A percentile compares a stretch with the other conserved stretches of the same genome.
phyloP scores from a whole-genome alignment of 2,888 invertebrate genomes.

The Pollenia labialis region DNA sequence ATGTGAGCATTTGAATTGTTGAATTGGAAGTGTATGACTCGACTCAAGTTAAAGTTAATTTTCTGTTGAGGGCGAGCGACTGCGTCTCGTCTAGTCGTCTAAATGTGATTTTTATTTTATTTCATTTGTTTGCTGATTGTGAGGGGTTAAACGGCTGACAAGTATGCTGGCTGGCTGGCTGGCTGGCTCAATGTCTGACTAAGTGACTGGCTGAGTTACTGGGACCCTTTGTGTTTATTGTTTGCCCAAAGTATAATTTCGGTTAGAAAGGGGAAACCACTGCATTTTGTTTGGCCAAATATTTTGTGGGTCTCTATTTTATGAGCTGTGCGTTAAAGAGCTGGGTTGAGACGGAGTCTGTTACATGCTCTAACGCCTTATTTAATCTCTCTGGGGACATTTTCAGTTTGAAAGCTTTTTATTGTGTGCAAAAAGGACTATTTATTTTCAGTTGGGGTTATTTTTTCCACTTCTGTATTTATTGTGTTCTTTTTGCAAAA shows the following conservation, averaged over 20 bases:
- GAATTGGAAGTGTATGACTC: constrained; percentile 50
- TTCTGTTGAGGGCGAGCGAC: constrained; percentile 55
- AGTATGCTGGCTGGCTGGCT: constrained; percentile 5
- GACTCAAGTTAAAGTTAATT: neutral
- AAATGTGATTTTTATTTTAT: constrained; percentile 72
- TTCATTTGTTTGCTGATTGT: constrained; percentile 55
- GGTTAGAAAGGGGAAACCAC: constrained; percentile 79
- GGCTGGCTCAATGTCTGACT: constrained; percentile 45
- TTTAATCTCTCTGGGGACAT: constrained; percentile 80
- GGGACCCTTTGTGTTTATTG: constrained; percentile 29
- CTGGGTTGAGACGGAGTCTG: constrained; percentile 68
- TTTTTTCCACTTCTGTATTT: constrained; percentile 7
- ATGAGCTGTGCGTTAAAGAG: constrained; percentile 39
- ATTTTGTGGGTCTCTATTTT: constrained; percentile 68
- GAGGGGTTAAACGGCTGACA: constrained; percentile 25
- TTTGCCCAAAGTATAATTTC: constrained; percentile 51
- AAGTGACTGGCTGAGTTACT: constrained; percentile 39
- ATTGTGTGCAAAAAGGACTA: constrained; percentile 59
- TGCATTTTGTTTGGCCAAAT: constrained; percentile 80
- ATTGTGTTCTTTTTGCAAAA: constrained; percentile 24
- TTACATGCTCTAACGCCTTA: constrained; percentile 84
- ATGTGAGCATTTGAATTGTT: constrained; percentile 24
- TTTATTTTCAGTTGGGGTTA: constrained; percentile 62
- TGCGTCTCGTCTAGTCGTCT: constrained; percentile 65
- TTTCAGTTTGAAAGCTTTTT: constrained; percentile 76